Conservation (phyloP, 2,797 vertebrate species). For the Rhyacichthys aspro region DNA sequence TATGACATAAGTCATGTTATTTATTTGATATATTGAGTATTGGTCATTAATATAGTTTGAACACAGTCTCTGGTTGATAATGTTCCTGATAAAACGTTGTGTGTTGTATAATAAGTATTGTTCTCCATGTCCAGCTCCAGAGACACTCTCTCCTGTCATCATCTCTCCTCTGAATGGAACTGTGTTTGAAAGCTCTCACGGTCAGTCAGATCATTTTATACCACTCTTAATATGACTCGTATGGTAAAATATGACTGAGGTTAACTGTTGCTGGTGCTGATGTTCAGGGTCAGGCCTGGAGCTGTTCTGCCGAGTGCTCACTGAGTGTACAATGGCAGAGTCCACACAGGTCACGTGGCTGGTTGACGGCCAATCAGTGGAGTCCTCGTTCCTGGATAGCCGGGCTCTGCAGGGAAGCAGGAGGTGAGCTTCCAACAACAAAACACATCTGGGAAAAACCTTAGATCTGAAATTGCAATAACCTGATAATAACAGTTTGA, state of each 20-base stretch:
- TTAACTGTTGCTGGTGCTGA: too few species aligned
- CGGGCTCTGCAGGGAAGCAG: conserved; percentile 75
- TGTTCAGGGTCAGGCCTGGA: conserved; percentile 83
- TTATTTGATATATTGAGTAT: neutral
- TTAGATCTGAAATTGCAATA: too few species aligned
- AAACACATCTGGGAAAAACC: too few species aligned
- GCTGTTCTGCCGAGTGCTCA: conserved; percentile 84
- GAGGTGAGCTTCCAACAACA: conserved; percentile 73
- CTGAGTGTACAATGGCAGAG: conserved; percentile 64
- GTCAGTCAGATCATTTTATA: conserved; percentile 47
- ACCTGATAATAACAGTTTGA: neutral
- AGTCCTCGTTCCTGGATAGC: conserved; percentile 69
- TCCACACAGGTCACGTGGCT: conserved; percentile 84
- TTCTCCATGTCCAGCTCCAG: conserved; percentile 15
- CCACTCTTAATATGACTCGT: too few species aligned
- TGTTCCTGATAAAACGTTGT: too few species aligned
- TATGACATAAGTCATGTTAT: too few species aligned
- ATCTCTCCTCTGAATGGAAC: conserved; percentile 69
- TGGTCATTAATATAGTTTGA: neutral
- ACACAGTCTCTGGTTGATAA: too few species aligned
- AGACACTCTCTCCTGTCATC: conserved; percentile 58
- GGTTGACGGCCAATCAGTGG: conserved; percentile 75
- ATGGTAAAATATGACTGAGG: too few species aligned
- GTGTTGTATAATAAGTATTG: neutral
- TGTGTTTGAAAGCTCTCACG: conserved; percentile 57